phyloP scores from a whole-genome alignment of 2,888 invertebrate species.

The Luffia ferchaultella region DNA sequence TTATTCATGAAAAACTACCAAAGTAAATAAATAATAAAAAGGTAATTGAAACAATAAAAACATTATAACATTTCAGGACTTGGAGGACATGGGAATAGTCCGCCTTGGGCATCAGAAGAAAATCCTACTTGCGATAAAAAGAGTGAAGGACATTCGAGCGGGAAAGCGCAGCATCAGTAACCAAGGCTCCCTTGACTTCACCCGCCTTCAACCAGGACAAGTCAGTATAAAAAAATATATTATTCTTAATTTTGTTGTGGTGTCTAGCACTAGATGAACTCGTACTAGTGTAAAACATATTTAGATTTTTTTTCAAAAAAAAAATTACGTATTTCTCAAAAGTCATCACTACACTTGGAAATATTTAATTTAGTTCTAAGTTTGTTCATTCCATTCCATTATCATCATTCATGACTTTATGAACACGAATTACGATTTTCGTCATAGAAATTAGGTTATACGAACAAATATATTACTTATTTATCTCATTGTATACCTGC shows the following conservation, averaged over 20 bases:
- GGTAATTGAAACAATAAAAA: too few relatives aligned
- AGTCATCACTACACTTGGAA: too few relatives aligned
- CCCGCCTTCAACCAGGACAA: conserved; percentile 54
- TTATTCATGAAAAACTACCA: too few relatives aligned
- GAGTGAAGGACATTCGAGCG: conserved; percentile 91
- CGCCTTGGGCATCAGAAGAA: conserved; percentile 98
- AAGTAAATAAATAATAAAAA: too few relatives aligned
- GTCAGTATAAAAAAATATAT: conserved; percentile 34
- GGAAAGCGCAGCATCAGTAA: conserved; percentile 76
- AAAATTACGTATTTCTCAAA: conserved; percentile 1
- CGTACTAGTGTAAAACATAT: neutral
- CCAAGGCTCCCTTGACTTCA: conserved; percentile 55
- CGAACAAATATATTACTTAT: too few relatives aligned
- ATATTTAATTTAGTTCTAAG: too few relatives aligned
- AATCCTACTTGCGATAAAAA: conserved; percentile 94
- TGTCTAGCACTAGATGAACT: conserved; percentile 23
- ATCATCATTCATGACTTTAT: too few relatives aligned
- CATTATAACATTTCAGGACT: conserved; percentile 66
- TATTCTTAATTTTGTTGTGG: conserved; percentile 38
- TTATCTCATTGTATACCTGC: too few relatives aligned
- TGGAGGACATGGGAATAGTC: conserved; percentile 96
- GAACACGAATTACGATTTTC: too few relatives aligned
- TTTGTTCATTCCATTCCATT: too few relatives aligned
- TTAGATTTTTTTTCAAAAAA: neutral
- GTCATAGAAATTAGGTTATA: too few relatives aligned